These are phyloP conservation scores for Eurosta solidaginis DNA, from an alignment of 1,140 invertebrate species.

Conservation along the genomic window DNA sequence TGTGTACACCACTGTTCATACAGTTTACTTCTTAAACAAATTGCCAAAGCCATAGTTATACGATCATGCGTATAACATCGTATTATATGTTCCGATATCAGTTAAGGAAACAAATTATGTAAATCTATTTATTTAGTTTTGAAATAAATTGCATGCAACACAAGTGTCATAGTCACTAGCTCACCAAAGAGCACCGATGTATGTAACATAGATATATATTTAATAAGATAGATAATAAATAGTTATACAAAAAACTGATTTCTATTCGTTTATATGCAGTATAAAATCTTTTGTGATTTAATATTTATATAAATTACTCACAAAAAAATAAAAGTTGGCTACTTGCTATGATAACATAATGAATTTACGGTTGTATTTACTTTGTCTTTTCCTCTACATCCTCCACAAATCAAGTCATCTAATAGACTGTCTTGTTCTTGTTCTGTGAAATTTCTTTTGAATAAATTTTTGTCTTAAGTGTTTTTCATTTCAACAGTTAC, in stretches of 20 bases:
- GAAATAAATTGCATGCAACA: constrained; percentile 1
- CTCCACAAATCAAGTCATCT: too few species aligned
- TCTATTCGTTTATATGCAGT: background rate
- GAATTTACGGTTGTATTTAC: too few species aligned
- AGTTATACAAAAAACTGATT: background rate
- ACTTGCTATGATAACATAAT: too few species aligned
- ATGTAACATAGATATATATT: constrained; percentile 7
- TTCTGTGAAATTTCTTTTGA: too few species aligned
- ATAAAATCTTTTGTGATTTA: background rate
- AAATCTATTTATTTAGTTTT: background rate
- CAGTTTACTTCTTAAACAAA: background rate
- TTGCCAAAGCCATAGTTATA: constrained; percentile 27
- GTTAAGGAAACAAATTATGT: background rate
- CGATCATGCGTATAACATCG: background rate
- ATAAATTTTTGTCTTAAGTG: too few species aligned
- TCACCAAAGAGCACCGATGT: background rate
- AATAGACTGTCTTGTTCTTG: too few species aligned
- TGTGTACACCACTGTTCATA: background rate
- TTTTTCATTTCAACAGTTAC: too few species aligned
- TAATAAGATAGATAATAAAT: background rate
- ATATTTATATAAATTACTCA: too few species aligned
- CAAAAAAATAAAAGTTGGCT: too few species aligned
- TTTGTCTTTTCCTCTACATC: too few species aligned
- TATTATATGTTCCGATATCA: constrained; percentile 15
- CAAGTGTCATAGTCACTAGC: constrained; percentile 22